These are phyloP conservation scores for Stegana nigrithorax DNA, from an alignment of 2,888 invertebrate species.

Conservation along the genomic window DNA sequence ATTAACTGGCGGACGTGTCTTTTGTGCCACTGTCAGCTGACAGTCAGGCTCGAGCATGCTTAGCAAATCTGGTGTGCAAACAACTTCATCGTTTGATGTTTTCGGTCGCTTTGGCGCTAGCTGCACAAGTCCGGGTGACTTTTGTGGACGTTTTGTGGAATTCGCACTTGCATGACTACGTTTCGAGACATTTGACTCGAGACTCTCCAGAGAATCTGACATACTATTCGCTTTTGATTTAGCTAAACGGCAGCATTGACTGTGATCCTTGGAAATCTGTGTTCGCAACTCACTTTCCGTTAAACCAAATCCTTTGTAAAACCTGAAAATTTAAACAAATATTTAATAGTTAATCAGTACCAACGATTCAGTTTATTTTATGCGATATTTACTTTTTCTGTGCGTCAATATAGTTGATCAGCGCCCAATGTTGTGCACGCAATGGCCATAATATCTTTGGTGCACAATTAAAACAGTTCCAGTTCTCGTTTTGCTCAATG, in stretches of 20 bases:
- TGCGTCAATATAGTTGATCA: constrained; percentile 76
- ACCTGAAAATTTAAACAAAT: constrained; percentile 24
- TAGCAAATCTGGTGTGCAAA: constrained; percentile 74
- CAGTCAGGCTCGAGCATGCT: constrained; percentile 67
- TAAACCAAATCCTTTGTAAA: too few species aligned
- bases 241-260: constrained; percentile 63
- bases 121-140: constrained; percentile 22
- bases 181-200: constrained; percentile 55
- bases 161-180: constrained; percentile 49
- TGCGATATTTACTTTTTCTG: constrained; percentile 67
- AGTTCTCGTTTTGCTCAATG: constrained; percentile 82
- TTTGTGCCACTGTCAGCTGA: constrained; percentile 59
- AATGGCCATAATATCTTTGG: constrained; percentile 75
- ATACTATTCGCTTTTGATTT: constrained; percentile 56
- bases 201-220: constrained; percentile 61
- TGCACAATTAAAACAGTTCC: constrained; percentile 83
- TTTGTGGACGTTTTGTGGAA: constrained; percentile 38
- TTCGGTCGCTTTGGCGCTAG: constrained; percentile 55
- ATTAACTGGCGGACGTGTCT: constrained; percentile 32
- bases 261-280: constrained; percentile 56
- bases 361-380: not conserved
- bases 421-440: constrained; percentile 79
- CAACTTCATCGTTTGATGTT: constrained; percentile 69
- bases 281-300: constrained; percentile 51
- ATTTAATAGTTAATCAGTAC: not conserved